These are phyloP conservation scores for Sminthurinus aureus DNA, from an alignment of 2,888 invertebrate genomes.

Conservation along the genomic window DNA sequence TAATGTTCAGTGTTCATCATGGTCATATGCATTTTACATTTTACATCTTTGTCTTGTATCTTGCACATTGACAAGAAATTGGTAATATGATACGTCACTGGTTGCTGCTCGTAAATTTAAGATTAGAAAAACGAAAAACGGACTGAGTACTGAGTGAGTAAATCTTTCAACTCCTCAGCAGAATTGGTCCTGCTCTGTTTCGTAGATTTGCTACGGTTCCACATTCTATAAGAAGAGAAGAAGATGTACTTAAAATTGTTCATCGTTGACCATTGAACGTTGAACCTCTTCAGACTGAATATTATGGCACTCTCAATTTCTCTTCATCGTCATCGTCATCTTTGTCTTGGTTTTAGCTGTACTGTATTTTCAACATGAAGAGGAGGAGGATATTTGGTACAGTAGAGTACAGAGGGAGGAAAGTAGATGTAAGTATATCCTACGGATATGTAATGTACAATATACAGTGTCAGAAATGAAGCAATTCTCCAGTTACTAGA, in stretches of 20 bases:
- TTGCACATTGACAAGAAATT: neutral
- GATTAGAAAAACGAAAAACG: conserved; percentile 1
- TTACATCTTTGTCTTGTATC: neutral
- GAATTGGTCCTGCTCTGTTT: too few species aligned
- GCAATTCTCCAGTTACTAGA: neutral
- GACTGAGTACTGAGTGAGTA: neutral
- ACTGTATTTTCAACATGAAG: neutral
- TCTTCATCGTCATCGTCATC: neutral
- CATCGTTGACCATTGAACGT: neutral
- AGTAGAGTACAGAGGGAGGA: too few species aligned
- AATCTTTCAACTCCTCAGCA: neutral
- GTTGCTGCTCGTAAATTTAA: neutral
- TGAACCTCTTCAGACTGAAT: neutral
- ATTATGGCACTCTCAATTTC: neutral
- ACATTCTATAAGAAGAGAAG: too few species aligned
- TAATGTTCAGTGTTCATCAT: neutral
- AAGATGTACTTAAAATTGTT: neutral
- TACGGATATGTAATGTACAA: neutral
- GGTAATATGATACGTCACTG: neutral
- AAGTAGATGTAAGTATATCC: too few species aligned
- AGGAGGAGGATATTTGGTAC: too few species aligned
- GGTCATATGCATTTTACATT: neutral
- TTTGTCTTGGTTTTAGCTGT: neutral
- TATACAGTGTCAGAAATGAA: neutral
- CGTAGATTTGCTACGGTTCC: too few species aligned